Percentiles rank a stretch among this genome's conserved stretches.
phyloP scores from a whole-genome alignment of 2,113 vertebrate species.

The Dicentrarchus labrax region DNA sequence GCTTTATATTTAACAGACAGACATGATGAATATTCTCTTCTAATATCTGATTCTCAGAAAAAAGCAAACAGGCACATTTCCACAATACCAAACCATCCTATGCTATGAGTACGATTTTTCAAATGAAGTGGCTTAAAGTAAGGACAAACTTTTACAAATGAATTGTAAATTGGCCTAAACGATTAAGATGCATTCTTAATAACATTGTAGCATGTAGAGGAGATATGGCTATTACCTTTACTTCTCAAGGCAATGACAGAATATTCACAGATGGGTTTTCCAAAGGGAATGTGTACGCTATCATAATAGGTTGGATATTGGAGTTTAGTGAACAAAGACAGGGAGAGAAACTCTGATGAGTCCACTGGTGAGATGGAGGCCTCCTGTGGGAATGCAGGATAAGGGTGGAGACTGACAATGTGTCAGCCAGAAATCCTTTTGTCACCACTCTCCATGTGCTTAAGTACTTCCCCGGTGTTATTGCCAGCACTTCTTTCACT shows the following conservation, averaged over 20 bases:
- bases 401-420: slow-evolving; percentile 52
- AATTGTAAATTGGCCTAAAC: background rate
- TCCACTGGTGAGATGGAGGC: slow-evolving; percentile 28
- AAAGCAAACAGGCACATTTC: background rate
- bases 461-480: slow-evolving; percentile 56
- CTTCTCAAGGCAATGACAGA: background rate
- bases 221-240: too few relatives aligned
- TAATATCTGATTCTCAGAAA: background rate
- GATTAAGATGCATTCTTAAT: background rate
- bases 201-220: background rate
- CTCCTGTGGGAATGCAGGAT: slow-evolving; percentile 38
- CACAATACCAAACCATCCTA: background rate
- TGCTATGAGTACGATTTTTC: background rate
- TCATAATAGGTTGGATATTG: background rate
- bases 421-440: slow-evolving; percentile 74
- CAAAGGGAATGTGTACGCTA: background rate
- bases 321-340: slow-evolving; percentile 21
- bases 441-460: slow-evolving; percentile 49
- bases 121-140: background rate
- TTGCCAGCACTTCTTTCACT: background rate
- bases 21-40: background rate
- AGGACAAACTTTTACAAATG: background rate
- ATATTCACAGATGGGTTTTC: slow-evolving; percentile 1
- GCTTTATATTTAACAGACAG: background rate
- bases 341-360: slow-evolving; percentile 23